Conservation (phyloP, 2,113 vertebrate genomes). For the Lampris megalopsis region DNA sequence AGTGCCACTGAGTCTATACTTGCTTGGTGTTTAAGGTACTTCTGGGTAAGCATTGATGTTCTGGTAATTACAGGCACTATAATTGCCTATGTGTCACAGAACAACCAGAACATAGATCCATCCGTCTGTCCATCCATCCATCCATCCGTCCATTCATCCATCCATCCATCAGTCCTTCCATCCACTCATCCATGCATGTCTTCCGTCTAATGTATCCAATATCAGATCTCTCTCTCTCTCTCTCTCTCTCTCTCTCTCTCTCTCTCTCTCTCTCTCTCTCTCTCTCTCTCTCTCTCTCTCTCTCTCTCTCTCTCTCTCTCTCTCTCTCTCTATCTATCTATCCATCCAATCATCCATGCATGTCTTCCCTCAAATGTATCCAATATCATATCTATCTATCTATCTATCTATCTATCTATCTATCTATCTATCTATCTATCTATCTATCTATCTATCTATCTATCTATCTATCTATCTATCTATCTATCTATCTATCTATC, state of each 20-base stretch:
- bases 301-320: no score
- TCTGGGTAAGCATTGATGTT: constrained; percentile 3
- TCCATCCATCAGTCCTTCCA: constrained; percentile 2
- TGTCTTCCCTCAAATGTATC: background rate
- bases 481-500: background rate
- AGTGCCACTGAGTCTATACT: constrained; percentile 18
- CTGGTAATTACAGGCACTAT: background rate
- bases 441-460: background rate
- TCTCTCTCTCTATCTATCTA: background rate
- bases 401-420: background rate
- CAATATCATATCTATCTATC: background rate
- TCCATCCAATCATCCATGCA: background rate
- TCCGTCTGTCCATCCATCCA: constrained; percentile 2
- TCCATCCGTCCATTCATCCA: background rate
- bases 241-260: no score
- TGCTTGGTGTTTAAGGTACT: constrained; percentile 6
- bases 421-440: background rate
- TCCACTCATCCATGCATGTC: background rate
- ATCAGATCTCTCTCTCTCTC: no score
- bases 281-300: no score
- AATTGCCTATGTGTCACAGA: background rate
- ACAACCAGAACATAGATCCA: background rate
- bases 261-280: no score
- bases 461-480: background rate
- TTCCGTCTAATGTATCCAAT: no score